Conservation (phyloP, 92 coral and sea anemone species). For the Diadumene lineata region DNA sequence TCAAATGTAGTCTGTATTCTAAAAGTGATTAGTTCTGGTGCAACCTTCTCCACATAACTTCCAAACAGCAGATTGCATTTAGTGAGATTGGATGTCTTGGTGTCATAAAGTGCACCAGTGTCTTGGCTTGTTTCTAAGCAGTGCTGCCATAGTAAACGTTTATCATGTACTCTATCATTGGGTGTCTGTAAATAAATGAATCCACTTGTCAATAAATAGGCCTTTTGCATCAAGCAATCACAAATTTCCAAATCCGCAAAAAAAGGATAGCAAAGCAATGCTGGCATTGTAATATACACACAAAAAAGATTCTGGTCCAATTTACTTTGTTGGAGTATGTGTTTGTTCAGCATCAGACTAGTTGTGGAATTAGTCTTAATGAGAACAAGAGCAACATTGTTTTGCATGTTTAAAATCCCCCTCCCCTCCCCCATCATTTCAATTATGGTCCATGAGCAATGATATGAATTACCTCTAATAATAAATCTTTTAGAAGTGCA, state of each 20-base stretch:
- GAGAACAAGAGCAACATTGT: too few relatives aligned
- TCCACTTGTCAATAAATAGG: too few relatives aligned
- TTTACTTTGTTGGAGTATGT: too few relatives aligned
- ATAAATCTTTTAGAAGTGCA: slow-evolving; percentile 9
- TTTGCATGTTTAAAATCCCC: too few relatives aligned
- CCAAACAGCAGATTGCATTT: slow-evolving; percentile 29
- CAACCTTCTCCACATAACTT: slow-evolving; percentile 29
- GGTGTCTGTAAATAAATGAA: slow-evolving; percentile 16
- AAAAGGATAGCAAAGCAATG: too few relatives aligned
- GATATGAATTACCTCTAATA: not conserved
- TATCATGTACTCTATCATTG: not conserved
- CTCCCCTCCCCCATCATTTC: too few relatives aligned
- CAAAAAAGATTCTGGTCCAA: too few relatives aligned
- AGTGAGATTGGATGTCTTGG: not conserved
- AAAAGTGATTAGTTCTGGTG: slow-evolving; percentile 48
- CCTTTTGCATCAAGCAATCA: too few relatives aligned
- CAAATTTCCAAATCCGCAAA: too few relatives aligned
- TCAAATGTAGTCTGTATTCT: slow-evolving; percentile 63
- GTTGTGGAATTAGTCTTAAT: too few relatives aligned
- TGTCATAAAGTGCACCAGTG: slow-evolving; percentile 27
- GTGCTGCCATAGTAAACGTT: slow-evolving; percentile 36
- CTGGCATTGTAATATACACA: too few relatives aligned
- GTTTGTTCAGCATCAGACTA: too few relatives aligned
- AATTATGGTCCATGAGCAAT: slow-evolving; percentile 18
- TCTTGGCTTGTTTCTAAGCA: slow-evolving; percentile 20